Base-by-base conservation (phyloP, 1,140 invertebrate species). In the Dinoponera quadriceps region DNA sequence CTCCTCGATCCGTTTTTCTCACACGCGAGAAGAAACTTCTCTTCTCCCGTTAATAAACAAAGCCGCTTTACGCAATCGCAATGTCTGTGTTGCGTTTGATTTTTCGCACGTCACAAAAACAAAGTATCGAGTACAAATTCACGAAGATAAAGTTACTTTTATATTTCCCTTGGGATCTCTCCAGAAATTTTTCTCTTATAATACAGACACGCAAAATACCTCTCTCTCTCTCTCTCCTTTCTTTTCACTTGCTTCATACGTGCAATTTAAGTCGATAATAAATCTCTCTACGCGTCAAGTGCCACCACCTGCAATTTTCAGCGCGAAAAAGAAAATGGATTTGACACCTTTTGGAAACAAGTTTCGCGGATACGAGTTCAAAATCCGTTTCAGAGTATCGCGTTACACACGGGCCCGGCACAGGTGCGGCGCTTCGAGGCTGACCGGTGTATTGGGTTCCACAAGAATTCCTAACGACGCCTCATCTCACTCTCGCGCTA, bases 381-480 rank as follows among this genome's bases (percentile, higher is more conserved):
- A 81, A 90, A 75, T 72, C 38, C 62, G 82, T 90, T 90, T 82
- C 89, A 85, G 69, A 51, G 69, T 88, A 77, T 90, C 75, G 38
- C 33, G 60, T 89, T 89, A 89, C 86, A 38, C 54, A 44, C 54
- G 81, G 82, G 22, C n/a, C 75, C 48, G 71, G 63, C 66, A 80
- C 88, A 90, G 88, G 86, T 90, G 89, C 74, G 82, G 84, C 81
- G 75, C 78, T 82, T 80, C 89, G 89, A 90, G 89, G 89, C 55
- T 90, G 87, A 90, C 89, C 83, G 80, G 85, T 88, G 73, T 90
- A 90, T 90, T 83, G 85, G 81, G 82, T 90, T 90, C 89, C 87
- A 77, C 59, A 90, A 89, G 89, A 90, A 90, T 89, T 81, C 62
- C 77, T 85, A 55, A 82, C 88, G 85, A 88, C 86, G 75, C 84